Conservation (phyloP, 1,140 invertebrate genomes). For the Trachymyrmex septentrionalis region DNA sequence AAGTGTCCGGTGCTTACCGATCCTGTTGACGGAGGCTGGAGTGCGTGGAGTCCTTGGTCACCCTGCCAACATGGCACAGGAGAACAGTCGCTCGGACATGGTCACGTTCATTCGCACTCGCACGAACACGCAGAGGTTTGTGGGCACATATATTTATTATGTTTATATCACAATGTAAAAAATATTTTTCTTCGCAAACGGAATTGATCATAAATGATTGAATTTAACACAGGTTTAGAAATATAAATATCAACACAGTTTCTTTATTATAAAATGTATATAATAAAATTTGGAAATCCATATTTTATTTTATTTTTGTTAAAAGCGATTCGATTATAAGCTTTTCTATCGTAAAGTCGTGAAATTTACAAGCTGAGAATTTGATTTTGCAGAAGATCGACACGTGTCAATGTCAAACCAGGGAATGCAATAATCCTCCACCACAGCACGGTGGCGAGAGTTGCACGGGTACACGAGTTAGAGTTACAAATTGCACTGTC, state of each 20-base stretch:
- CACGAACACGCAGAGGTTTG: constrained; percentile 74
- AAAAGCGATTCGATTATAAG: neutral
- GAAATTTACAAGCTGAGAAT: neutral
- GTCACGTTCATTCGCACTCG: constrained; percentile 61
- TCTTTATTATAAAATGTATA: neutral
- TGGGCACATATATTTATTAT: constrained; percentile 1
- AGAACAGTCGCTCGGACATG: constrained; percentile 74
- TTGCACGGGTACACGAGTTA: constrained; percentile 88
- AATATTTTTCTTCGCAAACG: neutral
- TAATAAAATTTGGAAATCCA: no score
- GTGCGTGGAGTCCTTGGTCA: constrained; percentile 86
- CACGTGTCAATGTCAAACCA: constrained; percentile 92
- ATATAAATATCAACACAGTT: neutral
- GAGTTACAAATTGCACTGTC: constrained; percentile 92
- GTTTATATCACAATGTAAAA: neutral
- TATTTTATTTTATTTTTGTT: no score
- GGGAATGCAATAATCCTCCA: constrained; percentile 94
- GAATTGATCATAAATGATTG: neutral
- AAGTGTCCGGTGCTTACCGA: constrained; percentile 89
- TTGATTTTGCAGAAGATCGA: constrained; percentile 82
- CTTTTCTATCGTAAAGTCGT: neutral
- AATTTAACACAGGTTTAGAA: neutral
- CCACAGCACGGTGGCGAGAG: constrained; percentile 91
- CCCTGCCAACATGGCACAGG: constrained; percentile 85
- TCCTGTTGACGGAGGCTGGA: constrained; percentile 90